Evolutionary conservation across 2,113 vertebrate genomes (phyloP).

Genomic region (Osmerus mordax): DNA sequence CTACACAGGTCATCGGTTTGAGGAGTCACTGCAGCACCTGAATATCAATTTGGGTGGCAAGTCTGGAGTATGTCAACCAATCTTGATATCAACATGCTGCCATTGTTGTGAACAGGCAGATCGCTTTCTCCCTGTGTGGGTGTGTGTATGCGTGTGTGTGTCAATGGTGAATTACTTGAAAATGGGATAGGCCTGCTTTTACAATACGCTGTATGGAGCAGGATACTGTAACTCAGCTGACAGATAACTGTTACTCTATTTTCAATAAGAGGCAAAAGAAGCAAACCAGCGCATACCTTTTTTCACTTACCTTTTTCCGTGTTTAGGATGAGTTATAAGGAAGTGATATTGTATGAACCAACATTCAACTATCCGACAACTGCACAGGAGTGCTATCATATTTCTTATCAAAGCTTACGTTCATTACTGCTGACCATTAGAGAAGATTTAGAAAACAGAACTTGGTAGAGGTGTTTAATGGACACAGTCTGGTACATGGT

Average conservation of each 20-base stretch:
- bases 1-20: constrained; percentile 19
- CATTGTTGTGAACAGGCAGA: constrained; percentile 43
- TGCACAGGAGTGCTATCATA: neutral
- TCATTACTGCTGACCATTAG: neutral
- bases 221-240: constrained; percentile 43
- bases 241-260: constrained; percentile 14
- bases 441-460: constrained; percentile 5
- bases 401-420: neutral
- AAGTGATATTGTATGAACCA: neutral
- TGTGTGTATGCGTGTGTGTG: constrained; percentile 18
- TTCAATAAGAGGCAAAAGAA: constrained; percentile 16
- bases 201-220: constrained; percentile 31
- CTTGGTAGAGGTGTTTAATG: neutral
- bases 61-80: constrained; percentile 10
- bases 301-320: constrained; percentile 6
- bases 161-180: constrained; percentile 25
- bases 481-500: constrained; percentile 32
- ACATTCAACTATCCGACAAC: neutral
- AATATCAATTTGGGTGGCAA: neutral
- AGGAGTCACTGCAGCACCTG: constrained; percentile 20
- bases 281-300: constrained; percentile 16
- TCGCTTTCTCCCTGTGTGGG: constrained; percentile 44
- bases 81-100: constrained; percentile 19
- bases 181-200: constrained; percentile 19
- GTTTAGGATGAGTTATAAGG: neutral